phyloP scores from a whole-genome alignment of 2,888 invertebrate genomes.

The Synanthedon andrenaeformis region DNA sequence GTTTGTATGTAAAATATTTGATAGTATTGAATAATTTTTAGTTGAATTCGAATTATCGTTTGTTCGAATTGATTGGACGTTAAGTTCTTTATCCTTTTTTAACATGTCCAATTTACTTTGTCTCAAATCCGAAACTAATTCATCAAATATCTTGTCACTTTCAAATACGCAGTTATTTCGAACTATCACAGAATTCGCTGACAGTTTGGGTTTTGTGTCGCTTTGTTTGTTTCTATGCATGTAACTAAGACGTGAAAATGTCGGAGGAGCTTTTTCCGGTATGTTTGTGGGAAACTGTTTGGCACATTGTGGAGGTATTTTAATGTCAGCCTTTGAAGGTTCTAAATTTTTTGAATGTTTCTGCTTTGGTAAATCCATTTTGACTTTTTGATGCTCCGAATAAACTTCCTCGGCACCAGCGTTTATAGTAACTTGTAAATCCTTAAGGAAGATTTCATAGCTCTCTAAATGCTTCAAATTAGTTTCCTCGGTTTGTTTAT shows the following conservation, averaged over 20 bases:
- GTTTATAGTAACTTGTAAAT: constrained; percentile 33
- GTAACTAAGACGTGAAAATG: constrained; percentile 54
- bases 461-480: not conserved
- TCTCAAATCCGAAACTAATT: constrained; percentile 2
- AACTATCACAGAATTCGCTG: not conserved
- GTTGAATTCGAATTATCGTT: not conserved
- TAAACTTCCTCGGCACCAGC: constrained; percentile 19
- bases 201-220: constrained; percentile 26
- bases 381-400: not conserved
- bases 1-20: not conserved
- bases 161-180: not conserved
- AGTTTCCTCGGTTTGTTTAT: not conserved
- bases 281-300: constrained; percentile 37
- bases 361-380: not conserved
- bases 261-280: constrained; percentile 42
- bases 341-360: not conserved
- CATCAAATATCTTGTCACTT: not conserved
- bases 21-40: not conserved
- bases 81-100: not conserved
- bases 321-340: constrained; percentile 12
- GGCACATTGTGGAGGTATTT: constrained; percentile 27
- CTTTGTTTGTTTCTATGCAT: constrained; percentile 50
- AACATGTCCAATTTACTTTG: constrained; percentile 1
- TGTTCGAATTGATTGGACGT: not conserved
- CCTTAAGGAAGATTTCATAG: constrained; percentile 31